Conservation (phyloP, 2,113 vertebrate genomes). For the Cromileptes altivelis region DNA sequence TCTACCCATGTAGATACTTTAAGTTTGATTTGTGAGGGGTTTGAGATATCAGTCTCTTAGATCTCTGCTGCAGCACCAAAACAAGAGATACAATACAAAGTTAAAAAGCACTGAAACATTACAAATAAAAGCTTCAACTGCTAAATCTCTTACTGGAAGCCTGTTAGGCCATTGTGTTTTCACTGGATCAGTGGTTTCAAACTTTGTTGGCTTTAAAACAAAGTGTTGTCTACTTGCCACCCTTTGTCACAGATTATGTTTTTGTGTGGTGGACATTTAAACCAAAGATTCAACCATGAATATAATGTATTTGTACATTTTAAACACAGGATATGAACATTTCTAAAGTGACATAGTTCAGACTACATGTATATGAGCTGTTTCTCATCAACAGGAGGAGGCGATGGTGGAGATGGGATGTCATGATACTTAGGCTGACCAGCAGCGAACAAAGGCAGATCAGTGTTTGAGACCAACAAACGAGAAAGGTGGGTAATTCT, state of each 20-base stretch:
- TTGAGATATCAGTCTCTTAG: background rate
- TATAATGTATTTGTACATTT: too few relatives aligned
- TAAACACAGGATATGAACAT: too few relatives aligned
- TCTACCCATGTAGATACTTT: constrained; percentile 1
- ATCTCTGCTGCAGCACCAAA: background rate
- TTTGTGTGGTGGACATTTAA: background rate
- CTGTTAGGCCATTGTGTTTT: background rate
- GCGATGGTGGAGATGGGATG: too few relatives aligned
- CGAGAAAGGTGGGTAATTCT: too few relatives aligned
- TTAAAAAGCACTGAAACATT: background rate
- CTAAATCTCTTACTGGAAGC: background rate
- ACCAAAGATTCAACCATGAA: background rate
- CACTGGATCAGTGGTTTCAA: background rate
- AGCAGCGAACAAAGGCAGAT: too few relatives aligned
- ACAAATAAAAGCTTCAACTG: background rate
- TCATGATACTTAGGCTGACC: too few relatives aligned
- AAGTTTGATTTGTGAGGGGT: constrained; percentile 4
- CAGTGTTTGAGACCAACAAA: too few relatives aligned
- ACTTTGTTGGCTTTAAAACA: background rate
- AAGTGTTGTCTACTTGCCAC: background rate
- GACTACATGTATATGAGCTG: too few relatives aligned
- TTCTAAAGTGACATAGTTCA: too few relatives aligned
- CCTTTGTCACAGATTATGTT: background rate
- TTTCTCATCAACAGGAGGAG: too few relatives aligned
- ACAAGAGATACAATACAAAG: background rate